Percentiles rank a stretch among this genome's conserved stretches.
Conservation (phyloP, 2,113 vertebrate species). For the Barnardius zonarius region DNA sequence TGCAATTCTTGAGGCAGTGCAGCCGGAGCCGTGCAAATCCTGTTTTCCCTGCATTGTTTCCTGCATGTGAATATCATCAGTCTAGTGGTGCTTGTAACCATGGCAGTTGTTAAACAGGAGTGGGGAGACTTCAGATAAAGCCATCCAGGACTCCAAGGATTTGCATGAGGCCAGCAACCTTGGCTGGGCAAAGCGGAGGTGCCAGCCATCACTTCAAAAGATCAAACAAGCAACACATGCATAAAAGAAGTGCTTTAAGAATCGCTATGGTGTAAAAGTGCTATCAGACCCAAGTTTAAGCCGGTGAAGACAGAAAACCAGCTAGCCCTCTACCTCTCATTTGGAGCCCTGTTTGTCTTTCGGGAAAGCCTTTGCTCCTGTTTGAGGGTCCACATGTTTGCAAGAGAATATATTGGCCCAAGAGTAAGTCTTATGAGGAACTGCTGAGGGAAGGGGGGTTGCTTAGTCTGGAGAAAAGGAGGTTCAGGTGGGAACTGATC, state of each 20-base stretch:
- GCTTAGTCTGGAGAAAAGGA: background rate
- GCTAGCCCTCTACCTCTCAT: rapidly evolving
- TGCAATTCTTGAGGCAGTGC: conserved; percentile 95
- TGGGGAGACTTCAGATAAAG: conserved; percentile 72
- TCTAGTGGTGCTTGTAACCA: conserved; percentile 82
- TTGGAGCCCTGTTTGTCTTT: background rate
- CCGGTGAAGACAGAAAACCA: background rate
- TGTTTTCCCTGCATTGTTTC: conserved; percentile 98
- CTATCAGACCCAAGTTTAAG: background rate
- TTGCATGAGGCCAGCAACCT: conserved; percentile 20
- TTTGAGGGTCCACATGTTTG: rapidly evolving
- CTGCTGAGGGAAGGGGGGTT: background rate
- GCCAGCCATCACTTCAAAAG: background rate
- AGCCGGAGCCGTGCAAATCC: conserved; percentile 97
- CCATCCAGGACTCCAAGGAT: conserved; percentile 51
- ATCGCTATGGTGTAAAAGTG: background rate
- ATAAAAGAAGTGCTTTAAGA: background rate
- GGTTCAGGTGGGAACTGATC: background rate
- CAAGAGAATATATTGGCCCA: background rate
- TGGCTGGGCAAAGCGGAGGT: background rate
- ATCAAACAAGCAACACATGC: background rate
- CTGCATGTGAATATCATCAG: conserved; percentile 85
- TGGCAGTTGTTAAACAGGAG: conserved; percentile 77
- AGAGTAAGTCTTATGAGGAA: background rate
- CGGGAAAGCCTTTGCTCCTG: background rate